Evolutionary conservation across 2,888 invertebrate genomes (phyloP), one percentile per base, ranked within the genome.

Genomic region (Protonemura montana): DNA sequence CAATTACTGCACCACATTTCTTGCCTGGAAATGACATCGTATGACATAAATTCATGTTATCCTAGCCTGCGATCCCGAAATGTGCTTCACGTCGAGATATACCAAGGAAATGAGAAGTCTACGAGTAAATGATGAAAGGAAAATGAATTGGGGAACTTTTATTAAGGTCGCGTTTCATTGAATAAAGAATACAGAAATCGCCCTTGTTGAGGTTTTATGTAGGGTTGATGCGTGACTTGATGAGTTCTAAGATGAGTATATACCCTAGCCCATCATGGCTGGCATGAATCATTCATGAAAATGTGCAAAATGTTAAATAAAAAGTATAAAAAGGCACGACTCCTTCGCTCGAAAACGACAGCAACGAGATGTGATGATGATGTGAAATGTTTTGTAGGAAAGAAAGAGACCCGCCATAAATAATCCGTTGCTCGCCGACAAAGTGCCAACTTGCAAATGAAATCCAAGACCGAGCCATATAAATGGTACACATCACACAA

Each of bases 101-200:
- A 21, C 59, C 41, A 59, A 59, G 59, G 59, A 59, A 59, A 59
- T 59, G 59, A 59, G 59, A 59, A 59, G 59, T 59, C 59, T 59
- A 78, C 78, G 28, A 78, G 27, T 13, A 78, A 78, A 78, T 78
- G 78, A 78, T 28, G 78, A 78, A 28, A 28, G 28, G 28, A 28
- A 78, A 78, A 78, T 78, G 78, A 78, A 78, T 78, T 78, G 78
- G 78, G 21, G 21, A 78, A 25, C 27, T 78, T 78, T 78, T 78
- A 78, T 78, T 78, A 78, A 78, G 78, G 78, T 28, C 78, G 28
- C 26, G 78, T 78, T 78, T 78, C 78, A 78, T 78, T 78, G 78
- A 78, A 78, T 78, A 78, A 78, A 78, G 78, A 26, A 78, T 78
- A 78, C 78, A 28, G 28, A 78, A 78, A 78, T 78, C 78, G 26